Evolutionary conservation across 2,113 vertebrate species (phyloP).

Genomic region (Caretta caretta): DNA sequence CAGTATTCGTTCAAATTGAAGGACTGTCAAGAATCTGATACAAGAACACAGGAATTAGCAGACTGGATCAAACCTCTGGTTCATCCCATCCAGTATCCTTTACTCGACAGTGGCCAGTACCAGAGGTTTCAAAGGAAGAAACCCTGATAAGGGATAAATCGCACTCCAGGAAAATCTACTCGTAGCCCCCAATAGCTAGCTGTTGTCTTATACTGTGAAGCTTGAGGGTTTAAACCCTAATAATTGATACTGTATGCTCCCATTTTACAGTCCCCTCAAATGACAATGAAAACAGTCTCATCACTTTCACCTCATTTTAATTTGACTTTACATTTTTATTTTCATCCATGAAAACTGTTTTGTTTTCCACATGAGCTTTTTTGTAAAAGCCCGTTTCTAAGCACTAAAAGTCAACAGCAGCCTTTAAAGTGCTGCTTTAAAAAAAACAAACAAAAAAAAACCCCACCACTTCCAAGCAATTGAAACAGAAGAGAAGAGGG

Average conservation of each 20-base stretch:
- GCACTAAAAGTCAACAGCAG: not conserved
- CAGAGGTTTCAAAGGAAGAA: conserved; percentile 9
- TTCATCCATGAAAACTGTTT: not conserved
- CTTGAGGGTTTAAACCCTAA: not conserved
- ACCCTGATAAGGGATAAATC: not conserved
- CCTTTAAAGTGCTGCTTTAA: conserved; percentile 20
- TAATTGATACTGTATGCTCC: not conserved
- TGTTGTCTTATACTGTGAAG: not conserved
- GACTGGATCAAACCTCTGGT: not conserved
- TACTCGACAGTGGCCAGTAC: not conserved
- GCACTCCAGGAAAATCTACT: not conserved
- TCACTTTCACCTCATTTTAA: not conserved
- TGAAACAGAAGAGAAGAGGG: not conserved
- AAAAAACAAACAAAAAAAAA: not conserved
- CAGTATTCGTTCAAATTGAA: not conserved
- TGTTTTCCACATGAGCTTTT: not conserved
- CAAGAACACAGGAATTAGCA: not conserved
- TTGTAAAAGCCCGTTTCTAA: not conserved
- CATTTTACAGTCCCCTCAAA: not conserved
- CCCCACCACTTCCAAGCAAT: not conserved
- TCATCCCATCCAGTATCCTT: not conserved
- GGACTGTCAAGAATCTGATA: not conserved
- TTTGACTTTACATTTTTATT: conserved; percentile 25
- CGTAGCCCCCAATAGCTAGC: not conserved
- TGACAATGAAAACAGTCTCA: not conserved